Conservation (phyloP, 2,797 vertebrate genomes). For the Hyperoplus immaculatus region DNA sequence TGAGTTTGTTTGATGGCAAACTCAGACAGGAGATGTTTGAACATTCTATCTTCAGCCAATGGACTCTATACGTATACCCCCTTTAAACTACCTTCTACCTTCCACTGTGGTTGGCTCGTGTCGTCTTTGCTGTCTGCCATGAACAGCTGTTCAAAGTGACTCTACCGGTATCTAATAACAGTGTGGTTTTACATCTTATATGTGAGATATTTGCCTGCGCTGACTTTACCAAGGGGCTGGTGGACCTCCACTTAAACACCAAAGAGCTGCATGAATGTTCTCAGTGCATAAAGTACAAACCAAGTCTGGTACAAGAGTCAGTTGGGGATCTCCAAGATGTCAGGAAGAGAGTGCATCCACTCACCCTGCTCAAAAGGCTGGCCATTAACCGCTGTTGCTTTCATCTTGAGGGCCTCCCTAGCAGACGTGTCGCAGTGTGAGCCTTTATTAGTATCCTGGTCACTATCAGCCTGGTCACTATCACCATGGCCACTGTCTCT, state of each 20-base stretch:
- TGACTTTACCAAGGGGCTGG: constrained; percentile 15
- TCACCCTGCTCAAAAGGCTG: constrained; percentile 97
- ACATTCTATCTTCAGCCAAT: constrained; percentile 74
- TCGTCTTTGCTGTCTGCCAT: constrained; percentile 68
- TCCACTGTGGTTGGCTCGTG: constrained; percentile 66
- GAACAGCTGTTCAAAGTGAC: constrained; percentile 51
- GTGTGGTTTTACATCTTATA: constrained; percentile 28
- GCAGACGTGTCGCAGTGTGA: constrained; percentile 99
- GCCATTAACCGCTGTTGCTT: constrained; percentile 96
- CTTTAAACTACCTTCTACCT: constrained; percentile 75
- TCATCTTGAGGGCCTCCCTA: constrained; percentile 99
- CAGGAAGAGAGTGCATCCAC: constrained; percentile 73
- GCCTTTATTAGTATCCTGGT: constrained; percentile 99
- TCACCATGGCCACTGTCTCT: constrained; percentile 99
- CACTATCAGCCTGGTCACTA: constrained; percentile 99
- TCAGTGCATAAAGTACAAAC: constrained; percentile 61
- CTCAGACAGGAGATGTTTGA: constrained; percentile 77
- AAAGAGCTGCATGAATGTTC: constrained; percentile 25
- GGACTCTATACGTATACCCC: constrained; percentile 75
- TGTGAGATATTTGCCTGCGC: constrained; percentile 34
- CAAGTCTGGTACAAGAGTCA: constrained; percentile 64
- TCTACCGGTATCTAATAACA: constrained; percentile 45
- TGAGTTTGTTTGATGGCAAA: constrained; percentile 77
- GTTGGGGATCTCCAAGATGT: constrained; percentile 79
- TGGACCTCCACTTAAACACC: constrained; percentile 45